phyloP scores from a whole-genome alignment of 2,113 vertebrate genomes.

The Nematolebias whitei region DNA sequence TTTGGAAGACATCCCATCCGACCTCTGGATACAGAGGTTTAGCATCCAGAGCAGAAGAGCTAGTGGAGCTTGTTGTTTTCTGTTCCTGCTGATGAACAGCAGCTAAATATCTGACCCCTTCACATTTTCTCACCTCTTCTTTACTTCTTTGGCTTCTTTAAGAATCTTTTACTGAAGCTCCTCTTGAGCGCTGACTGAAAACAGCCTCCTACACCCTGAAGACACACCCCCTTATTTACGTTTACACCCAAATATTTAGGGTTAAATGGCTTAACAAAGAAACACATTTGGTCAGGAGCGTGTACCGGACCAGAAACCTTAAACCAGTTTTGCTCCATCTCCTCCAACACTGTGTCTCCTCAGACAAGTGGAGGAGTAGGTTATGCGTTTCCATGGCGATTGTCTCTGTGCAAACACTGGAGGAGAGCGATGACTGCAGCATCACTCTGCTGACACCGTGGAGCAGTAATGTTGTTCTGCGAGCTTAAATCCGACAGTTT shows the following conservation, averaged over 20 bases:
- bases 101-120: background rate
- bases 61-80: background rate
- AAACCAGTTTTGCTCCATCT: constrained; percentile 9
- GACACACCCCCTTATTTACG: no score
- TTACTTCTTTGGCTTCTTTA: background rate
- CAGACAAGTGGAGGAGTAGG: constrained; percentile 44
- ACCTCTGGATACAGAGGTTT: background rate
- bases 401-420: constrained; percentile 34
- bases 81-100: constrained; percentile 3
- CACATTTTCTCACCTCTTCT: background rate
- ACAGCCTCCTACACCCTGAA: no score
- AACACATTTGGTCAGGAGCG: background rate
- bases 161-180: no score
- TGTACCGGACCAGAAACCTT: background rate
- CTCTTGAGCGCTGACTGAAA: no score
- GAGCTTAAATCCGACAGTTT: constrained; percentile 34
- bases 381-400: constrained; percentile 79
- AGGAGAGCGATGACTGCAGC: constrained; percentile 27
- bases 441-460: constrained; percentile 49
- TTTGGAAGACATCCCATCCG: no score
- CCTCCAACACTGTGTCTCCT: constrained; percentile 14
- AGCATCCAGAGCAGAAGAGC: background rate
- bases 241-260: no score
- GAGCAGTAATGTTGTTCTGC: constrained; percentile 33
- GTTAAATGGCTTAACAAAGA: background rate